Percentiles rank a stretch among this genome's conserved stretches.
Conservation (phyloP, 2,888 invertebrate genomes). For the Osedax frankpressi region DNA sequence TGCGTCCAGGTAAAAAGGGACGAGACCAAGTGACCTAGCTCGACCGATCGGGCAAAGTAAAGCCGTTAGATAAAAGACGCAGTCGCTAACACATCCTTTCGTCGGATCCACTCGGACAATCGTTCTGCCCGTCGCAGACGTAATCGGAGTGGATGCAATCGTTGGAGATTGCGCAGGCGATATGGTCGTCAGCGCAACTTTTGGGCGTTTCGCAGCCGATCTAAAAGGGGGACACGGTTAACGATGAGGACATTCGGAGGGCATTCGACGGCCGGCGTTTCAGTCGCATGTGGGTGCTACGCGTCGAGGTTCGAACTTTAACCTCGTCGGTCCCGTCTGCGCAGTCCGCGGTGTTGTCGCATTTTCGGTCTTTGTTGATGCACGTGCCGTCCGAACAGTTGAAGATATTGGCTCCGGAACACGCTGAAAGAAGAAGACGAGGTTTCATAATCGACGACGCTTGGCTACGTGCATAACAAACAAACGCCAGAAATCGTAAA, state of each 20-base stretch:
- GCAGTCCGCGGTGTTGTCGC: background rate
- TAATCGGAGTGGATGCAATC: background rate
- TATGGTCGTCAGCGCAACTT: background rate
- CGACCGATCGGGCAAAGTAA: too few species aligned
- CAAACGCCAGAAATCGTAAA: too few species aligned
- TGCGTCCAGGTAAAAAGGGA: too few species aligned
- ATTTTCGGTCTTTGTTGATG: background rate
- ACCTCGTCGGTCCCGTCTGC: background rate
- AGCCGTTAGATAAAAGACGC: too few species aligned
- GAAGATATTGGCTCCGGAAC: background rate
- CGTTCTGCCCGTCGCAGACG: background rate
- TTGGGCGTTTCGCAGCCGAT: background rate
- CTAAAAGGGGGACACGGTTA: background rate
- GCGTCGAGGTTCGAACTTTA: too few species aligned
- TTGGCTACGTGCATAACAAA: too few species aligned
- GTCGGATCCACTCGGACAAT: background rate
- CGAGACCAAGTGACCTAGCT: too few species aligned
- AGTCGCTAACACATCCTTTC: background rate
- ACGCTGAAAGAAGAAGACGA: background rate
- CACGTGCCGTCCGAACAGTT: background rate
- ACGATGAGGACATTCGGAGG: too few species aligned
- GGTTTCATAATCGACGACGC: too few species aligned
- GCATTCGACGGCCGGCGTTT: too few species aligned
- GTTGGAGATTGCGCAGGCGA: background rate
- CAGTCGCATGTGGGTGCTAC: too few species aligned